A percentile compares a stretch with the other conserved stretches of the same genome.
Evolutionary conservation across 2,888 invertebrate genomes (phyloP).

Genomic region (Altica lythri): DNA sequence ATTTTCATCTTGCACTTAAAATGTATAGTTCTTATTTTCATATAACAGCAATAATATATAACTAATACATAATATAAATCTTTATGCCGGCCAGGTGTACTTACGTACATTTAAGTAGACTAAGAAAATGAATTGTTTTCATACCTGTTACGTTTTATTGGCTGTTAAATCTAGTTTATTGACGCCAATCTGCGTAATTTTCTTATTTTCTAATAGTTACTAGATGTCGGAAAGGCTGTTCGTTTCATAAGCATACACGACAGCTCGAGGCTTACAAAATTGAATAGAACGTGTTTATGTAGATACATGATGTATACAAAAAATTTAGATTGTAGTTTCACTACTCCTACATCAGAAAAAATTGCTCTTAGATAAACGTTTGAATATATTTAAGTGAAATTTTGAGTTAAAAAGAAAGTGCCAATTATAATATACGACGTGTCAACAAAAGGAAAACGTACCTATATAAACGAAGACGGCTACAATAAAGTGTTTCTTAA

Average conservation of each 20-base stretch:
- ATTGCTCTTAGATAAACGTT: slow-evolving; percentile 3
- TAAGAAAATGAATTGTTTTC: slow-evolving; percentile 10
- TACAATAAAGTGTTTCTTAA: no score
- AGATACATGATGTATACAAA: slow-evolving; percentile 5
- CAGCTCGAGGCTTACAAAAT: slow-evolving; percentile 15
- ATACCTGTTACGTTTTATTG: slow-evolving; percentile 12
- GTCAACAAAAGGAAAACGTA: background rate
- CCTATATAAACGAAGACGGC: no score
- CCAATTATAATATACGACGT: background rate
- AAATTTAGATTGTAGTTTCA: slow-evolving; percentile 12
- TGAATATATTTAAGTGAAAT: slow-evolving; percentile 1
- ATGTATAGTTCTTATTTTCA: no score
- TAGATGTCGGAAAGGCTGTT: slow-evolving; percentile 15
- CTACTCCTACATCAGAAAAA: slow-evolving; percentile 5
- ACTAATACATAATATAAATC: no score
- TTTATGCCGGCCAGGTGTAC: no score
- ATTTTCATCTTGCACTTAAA: no score
- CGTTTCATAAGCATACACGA: slow-evolving; percentile 17
- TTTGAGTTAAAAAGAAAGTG: slow-evolving; percentile 7
- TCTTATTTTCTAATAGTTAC: slow-evolving; percentile 18
- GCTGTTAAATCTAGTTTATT: slow-evolving; percentile 17
- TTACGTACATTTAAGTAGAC: background rate
- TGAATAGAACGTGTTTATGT: slow-evolving; percentile 12
- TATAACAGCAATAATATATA: no score
- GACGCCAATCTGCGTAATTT: slow-evolving; percentile 15